Evolutionary conservation across 2,797 vertebrate species (phyloP), one percentile per base, ranked within the genome.

Genomic region (Glossophaga mutica): DNA sequence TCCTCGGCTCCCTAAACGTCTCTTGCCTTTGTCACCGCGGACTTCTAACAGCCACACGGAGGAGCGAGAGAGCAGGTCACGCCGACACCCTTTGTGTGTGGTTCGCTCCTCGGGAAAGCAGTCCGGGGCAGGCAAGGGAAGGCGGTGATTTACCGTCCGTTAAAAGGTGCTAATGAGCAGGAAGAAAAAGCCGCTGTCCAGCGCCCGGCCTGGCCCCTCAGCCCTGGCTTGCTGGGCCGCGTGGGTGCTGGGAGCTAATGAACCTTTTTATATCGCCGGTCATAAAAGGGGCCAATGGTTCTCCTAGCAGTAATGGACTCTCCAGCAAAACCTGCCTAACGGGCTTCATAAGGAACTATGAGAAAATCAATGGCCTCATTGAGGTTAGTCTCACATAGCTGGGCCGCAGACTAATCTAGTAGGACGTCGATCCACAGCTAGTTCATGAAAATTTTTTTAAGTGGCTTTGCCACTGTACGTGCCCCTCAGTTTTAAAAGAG

Each of bases 301-400:
- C 57, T 90, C 70, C 42, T 9, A 0, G 32, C n/a, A 19, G 44
- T 67, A 85, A 62, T 57, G 92, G 76, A 91, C 95, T 95, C 46
- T 4, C 15, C 26, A 1, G 91, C 24, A 71, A 90, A 94, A 71
- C 50, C 84, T 42, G 42, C 77, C 65, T 37, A 24, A 19, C 22
- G 1, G 91, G 88, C 91, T 96, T 89, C 89, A 50, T 5, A 10
- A 94, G 88, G 59, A 94, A 44, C 82, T 37, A 11, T 71, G 77
- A 68, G 71, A 93, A 96, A 96, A 95, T 96, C 95, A 87, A 46
- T 95, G 8, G 57, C 65, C 62, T 94, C 94, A 6, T 21, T 57
- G 77, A 92, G 77, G 94, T 91, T 86, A 70, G 81, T 34, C 42
- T 91, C 76, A 37, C 91, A 34, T 3, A 79, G 90, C 78, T 86